These are phyloP conservation scores for Megaceryle maxima DNA, from an alignment of 2,113 vertebrate species.

Conservation along the genomic window DNA sequence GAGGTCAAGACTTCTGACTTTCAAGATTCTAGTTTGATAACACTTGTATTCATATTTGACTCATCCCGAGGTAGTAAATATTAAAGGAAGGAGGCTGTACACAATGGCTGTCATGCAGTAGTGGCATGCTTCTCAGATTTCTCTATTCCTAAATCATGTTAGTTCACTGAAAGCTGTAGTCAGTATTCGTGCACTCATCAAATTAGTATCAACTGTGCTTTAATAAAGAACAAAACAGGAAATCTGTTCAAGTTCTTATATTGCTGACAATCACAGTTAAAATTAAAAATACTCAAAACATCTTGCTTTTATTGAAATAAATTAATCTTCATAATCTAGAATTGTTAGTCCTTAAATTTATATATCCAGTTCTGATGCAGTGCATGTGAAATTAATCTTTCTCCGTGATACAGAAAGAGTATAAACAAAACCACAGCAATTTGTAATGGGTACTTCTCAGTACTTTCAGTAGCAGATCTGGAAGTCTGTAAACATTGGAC, in stretches of 20 bases:
- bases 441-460: background rate
- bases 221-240: slow-evolving; percentile 4
- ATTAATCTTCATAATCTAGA: background rate
- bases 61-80: background rate
- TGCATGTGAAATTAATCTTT: background rate
- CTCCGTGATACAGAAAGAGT: background rate
- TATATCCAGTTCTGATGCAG: background rate
- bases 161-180: background rate
- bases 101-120: background rate
- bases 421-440: background rate
- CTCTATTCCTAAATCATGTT: background rate
- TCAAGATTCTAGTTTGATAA: background rate
- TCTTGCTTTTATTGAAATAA: background rate
- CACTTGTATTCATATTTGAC: background rate
- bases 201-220: background rate
- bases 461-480: background rate
- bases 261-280: background rate
- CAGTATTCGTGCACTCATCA: background rate
- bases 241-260: background rate
- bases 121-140: background rate
- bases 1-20: background rate
- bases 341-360: background rate
- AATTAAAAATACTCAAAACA: background rate
- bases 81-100: background rate
- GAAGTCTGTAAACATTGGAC: background rate